phyloP scores from a whole-genome alignment of 1,140 invertebrate genomes.

The Onthophagus taurus region DNA sequence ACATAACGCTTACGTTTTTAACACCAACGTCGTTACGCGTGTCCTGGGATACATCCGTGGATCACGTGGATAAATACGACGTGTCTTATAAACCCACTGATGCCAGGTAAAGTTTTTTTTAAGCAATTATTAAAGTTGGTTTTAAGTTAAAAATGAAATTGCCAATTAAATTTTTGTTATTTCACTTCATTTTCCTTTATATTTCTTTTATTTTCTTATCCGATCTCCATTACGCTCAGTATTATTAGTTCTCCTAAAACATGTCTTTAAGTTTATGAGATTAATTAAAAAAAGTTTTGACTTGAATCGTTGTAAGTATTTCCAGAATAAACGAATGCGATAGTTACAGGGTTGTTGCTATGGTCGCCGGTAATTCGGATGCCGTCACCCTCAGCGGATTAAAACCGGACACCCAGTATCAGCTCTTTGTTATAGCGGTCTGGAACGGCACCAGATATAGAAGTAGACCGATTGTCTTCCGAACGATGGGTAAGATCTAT shows the following conservation, averaged over 20 bases:
- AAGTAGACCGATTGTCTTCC: conserved; percentile 76
- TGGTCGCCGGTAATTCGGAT: conserved; percentile 75
- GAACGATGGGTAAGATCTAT: conserved; percentile 62
- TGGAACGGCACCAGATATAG: conserved; percentile 66
- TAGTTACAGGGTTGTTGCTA: conserved; percentile 85
- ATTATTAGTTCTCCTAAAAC: no score
- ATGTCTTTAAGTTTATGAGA: no score
- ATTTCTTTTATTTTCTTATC: no score
- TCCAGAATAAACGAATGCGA: conserved; percentile 39
- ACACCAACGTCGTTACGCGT: conserved; percentile 72
- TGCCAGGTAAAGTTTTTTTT: no score
- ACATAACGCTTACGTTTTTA: conserved; percentile 76
- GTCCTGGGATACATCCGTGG: conserved; percentile 69
- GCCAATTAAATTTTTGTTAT: no score
- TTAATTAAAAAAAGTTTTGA: no score
- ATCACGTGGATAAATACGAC: conserved; percentile 74
- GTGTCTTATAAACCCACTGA: conserved; percentile 74
- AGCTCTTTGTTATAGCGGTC: conserved; percentile 70
- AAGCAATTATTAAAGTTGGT: no score
- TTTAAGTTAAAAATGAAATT: no score
- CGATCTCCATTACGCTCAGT: no score
- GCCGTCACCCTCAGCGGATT: conserved; percentile 69
- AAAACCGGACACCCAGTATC: conserved; percentile 76
- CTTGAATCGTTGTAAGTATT: no score
- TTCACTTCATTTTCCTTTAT: no score